phyloP scores from a whole-genome alignment of 2,797 vertebrate genomes.

The Pseudotriccus pelzelni region DNA sequence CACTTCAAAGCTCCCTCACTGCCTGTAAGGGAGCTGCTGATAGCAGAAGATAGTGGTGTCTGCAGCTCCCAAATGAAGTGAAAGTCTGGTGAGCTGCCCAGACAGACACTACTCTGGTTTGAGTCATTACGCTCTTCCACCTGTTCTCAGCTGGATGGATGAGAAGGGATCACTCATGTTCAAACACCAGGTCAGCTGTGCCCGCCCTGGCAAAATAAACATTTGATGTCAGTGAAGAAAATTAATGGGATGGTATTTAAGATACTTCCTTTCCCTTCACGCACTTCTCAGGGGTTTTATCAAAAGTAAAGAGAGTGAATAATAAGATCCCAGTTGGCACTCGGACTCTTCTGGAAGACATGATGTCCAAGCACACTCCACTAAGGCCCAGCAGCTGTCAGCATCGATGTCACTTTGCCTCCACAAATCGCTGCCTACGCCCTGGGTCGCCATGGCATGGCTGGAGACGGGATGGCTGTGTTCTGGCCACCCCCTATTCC shows the following conservation, averaged over 20 bases:
- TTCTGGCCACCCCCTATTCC: neutral
- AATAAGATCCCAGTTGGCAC: neutral
- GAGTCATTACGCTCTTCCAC: slow-evolving; percentile 54
- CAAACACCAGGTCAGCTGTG: slow-evolving; percentile 12
- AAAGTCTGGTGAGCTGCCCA: slow-evolving; percentile 61
- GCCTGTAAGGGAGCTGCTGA: neutral
- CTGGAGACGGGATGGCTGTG: neutral
- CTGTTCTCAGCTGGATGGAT: slow-evolving; percentile 33
- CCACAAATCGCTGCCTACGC: neutral
- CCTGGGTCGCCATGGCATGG: accelerated
- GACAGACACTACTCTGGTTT: neutral
- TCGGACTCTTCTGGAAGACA: neutral
- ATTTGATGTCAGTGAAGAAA: slow-evolving; percentile 21
- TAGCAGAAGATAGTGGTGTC: slow-evolving; percentile 4
- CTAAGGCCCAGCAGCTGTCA: neutral
- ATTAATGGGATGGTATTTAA: neutral
- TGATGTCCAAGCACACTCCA: accelerated
- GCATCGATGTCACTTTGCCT: neutral
- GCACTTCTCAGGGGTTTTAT: neutral
- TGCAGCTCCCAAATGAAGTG: slow-evolving; percentile 32
- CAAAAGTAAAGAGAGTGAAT: slow-evolving; percentile 58
- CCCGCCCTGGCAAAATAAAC: slow-evolving; percentile 35
- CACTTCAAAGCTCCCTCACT: neutral
- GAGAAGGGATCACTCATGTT: slow-evolving; percentile 27
- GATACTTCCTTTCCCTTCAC: slow-evolving; percentile 22